Base-by-base conservation (phyloP, 2,888 invertebrate genomes). In the Coecobrya sp. region DNA sequence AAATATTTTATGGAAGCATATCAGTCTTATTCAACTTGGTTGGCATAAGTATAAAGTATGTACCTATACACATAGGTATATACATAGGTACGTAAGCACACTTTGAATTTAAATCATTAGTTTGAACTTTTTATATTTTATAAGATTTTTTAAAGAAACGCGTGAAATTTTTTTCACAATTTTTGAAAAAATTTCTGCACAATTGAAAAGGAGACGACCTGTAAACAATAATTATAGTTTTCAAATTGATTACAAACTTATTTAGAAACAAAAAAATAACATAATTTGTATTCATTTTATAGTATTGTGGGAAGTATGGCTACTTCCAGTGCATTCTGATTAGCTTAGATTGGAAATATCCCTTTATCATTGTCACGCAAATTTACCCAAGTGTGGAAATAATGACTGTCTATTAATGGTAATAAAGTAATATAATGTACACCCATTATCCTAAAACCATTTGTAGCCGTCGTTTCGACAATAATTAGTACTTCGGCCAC, bases 371-470 rank as follows among this genome's bases (percentile, higher is more conserved):
- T 73, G 70, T 81, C 52, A 89, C 82, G 73, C 59, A 73, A 27
- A 73, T 65, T 70, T 84, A 70, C 70, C 84, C 84, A 84, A 59
- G 82, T 70, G 89, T 70, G 49, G 89, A 89, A 89, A 89, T 89
- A 89, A 89, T 84, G 84, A 73, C 42, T 88, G 36, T 36, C 81
- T 82, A 89, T 89, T 89, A 89, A 89, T 70, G 82, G 89, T 70
- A 89, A 89, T 89, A 82, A 89, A 89, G 42, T 49, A 79, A 55
- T 79, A 27, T 52, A 55, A 52, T 52, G 52, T 52, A 27, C 52
- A n/a, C 22, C 79, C 27, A 49, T 49, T 49, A 25, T 13, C 25
- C 70, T 19, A 42, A 1, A 27, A 27, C 49, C 45, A 45, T 76
- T 68, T 22, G 22, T 49, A 49, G 8, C 76, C 70, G 8, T 30